Evolutionary conservation across 2,797 vertebrate genomes (phyloP).

Genomic region (Danio aesculapii): DNA sequence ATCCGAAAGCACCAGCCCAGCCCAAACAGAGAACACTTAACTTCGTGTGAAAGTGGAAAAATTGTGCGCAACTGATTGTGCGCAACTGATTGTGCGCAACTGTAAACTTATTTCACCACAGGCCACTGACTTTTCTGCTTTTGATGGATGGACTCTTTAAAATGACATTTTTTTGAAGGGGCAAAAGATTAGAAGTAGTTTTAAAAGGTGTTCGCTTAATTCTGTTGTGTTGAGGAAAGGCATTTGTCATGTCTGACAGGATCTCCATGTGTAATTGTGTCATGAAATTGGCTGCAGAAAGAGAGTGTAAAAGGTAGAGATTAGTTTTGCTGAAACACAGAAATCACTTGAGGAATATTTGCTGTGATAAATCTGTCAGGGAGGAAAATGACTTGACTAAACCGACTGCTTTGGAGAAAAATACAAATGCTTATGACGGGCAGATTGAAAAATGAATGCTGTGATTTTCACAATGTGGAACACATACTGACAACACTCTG

Average conservation of each 20-base stretch:
- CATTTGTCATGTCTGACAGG: conserved; percentile 45
- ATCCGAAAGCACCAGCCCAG: conserved; percentile 18
- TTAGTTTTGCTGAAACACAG: not conserved
- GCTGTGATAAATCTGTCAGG: too few species aligned
- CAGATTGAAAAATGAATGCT: too few species aligned
- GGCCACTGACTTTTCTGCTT: conserved; percentile 24
- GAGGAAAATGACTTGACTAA: too few species aligned
- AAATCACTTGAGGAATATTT: too few species aligned
- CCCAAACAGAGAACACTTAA: conserved; percentile 31
- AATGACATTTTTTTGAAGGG: conserved; percentile 31
- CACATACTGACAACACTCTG: too few species aligned
- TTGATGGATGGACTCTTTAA: conserved; percentile 44
- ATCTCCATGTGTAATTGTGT: conserved; percentile 58
- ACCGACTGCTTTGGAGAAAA: too few species aligned
- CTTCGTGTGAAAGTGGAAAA: conserved; percentile 9
- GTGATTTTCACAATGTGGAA: too few species aligned
- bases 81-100: conserved; percentile 28
- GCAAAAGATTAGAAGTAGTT: conserved; percentile 30
- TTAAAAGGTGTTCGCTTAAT: conserved; percentile 29
- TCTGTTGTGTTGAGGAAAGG: conserved; percentile 32
- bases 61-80: conserved; percentile 20
- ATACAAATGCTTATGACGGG: too few species aligned
- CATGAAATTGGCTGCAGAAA: conserved; percentile 49
- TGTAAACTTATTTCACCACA: conserved; percentile 31
- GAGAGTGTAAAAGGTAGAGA: conserved; percentile 17